phyloP scores from a whole-genome alignment of 2,113 vertebrate genomes.

The Entelurus aequoreus region DNA sequence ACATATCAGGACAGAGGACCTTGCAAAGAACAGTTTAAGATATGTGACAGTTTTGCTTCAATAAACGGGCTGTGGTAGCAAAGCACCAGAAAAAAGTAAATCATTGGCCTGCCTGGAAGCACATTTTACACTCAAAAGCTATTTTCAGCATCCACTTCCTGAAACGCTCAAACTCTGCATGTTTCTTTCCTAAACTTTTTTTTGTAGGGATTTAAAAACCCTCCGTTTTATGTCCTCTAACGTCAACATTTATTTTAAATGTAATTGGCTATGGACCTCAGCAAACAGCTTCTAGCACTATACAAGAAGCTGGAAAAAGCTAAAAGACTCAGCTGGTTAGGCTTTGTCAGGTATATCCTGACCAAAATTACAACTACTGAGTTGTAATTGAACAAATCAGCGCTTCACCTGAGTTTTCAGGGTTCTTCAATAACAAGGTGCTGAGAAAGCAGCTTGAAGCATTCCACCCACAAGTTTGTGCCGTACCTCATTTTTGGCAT shows the following conservation, averaged over 20 bases:
- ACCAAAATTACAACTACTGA: background rate
- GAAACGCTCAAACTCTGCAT: background rate
- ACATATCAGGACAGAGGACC: no score
- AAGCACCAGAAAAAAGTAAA: background rate
- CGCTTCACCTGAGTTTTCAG: constrained; percentile 3
- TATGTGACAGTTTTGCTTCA: background rate
- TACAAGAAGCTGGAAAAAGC: background rate
- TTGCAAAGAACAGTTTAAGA: no score
- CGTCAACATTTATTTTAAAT: background rate
- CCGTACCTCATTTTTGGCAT: constrained; percentile 84
- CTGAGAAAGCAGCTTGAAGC: constrained; percentile 6
- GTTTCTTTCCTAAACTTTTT: background rate
- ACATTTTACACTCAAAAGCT: background rate
- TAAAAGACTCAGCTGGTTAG: background rate
- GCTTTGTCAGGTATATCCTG: background rate
- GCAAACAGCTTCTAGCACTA: background rate
- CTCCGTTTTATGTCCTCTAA: background rate
- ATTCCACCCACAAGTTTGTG: constrained; percentile 12
- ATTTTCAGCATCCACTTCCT: background rate
- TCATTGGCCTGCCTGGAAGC: background rate
- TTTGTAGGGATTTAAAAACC: background rate
- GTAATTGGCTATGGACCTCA: background rate
- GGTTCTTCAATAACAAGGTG: constrained; percentile 9
- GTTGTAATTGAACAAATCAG: background rate
- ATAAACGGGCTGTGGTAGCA: background rate